phyloP scores from a whole-genome alignment of 1,140 invertebrate species.

The Hypsibius dujardini region DNA sequence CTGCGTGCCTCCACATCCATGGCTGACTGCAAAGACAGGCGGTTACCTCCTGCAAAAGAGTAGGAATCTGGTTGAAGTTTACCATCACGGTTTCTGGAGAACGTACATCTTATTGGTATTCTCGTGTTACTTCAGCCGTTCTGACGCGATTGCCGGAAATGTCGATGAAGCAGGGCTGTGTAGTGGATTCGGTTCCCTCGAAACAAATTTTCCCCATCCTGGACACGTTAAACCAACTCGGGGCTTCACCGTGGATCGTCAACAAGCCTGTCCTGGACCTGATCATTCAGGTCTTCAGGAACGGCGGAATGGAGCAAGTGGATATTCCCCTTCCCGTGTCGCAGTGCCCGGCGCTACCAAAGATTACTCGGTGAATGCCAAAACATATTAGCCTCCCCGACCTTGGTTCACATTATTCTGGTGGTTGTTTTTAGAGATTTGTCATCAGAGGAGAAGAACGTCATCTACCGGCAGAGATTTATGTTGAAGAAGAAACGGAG shows the following conservation, averaged over 20 bases:
- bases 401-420: too few relatives aligned
- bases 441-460: constrained; percentile 36
- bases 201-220: constrained; percentile 57
- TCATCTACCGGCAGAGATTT: constrained; percentile 40
- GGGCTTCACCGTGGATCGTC: constrained; percentile 71
- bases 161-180: constrained; percentile 44
- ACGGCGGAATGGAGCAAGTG: constrained; percentile 55
- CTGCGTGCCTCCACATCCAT: constrained; percentile 60
- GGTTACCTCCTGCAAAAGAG: constrained; percentile 55
- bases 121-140: constrained; percentile 23
- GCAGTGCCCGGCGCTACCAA: constrained; percentile 36
- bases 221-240: constrained; percentile 76
- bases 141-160: constrained; percentile 34
- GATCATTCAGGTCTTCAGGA: constrained; percentile 50
- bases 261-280: constrained; percentile 53
- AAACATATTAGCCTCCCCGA: too few relatives aligned
- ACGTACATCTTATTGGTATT: background rate
- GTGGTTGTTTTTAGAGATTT: too few relatives aligned
- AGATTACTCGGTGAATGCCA: constrained; percentile 30
- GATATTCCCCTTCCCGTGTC: constrained; percentile 58
- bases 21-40: constrained; percentile 46
- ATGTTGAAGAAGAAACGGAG: constrained; percentile 46
- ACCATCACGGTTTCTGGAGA: background rate
- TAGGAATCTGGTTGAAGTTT: constrained; percentile 39
- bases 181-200: constrained; percentile 39